Percentiles rank a stretch among this genome's conserved stretches.
Conservation (phyloP, 1,140 invertebrate genomes). For the Callitettix versicolor region DNA sequence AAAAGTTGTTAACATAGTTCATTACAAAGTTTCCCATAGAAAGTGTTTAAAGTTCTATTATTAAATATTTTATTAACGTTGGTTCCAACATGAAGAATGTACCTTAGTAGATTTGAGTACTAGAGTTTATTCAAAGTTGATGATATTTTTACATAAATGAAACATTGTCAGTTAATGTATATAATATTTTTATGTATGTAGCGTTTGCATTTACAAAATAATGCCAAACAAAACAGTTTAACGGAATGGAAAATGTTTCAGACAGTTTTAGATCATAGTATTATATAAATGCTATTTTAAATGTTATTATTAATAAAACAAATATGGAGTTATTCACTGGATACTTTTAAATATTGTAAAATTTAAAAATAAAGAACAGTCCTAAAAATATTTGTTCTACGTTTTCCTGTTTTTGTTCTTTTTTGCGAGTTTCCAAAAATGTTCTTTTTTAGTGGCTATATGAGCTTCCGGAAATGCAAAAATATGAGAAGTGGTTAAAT, state of each 20-base stretch:
- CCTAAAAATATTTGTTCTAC: conserved; percentile 9
- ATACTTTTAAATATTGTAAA: conserved; percentile 18
- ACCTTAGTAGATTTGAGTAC: conserved; percentile 13
- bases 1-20: conserved; percentile 1
- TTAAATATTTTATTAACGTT: conserved; percentile 12
- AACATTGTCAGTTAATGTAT: conserved; percentile 9
- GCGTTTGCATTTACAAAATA: conserved; percentile 15
- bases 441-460: too few relatives aligned
- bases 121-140: conserved; percentile 16
- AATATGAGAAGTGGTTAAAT: too few relatives aligned
- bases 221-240: background rate
- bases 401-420: conserved; percentile 1
- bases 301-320: conserved; percentile 15
- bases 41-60: conserved; percentile 12
- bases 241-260: conserved; percentile 1
- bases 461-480: too few relatives aligned
- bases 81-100: conserved; percentile 11
- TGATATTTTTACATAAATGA: conserved; percentile 14
- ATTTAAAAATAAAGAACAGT: conserved; percentile 8
- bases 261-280: conserved; percentile 13
- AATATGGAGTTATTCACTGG: conserved; percentile 18
- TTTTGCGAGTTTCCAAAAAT: too few relatives aligned
- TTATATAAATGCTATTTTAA: conserved; percentile 19
- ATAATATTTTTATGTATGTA: conserved; percentile 19
- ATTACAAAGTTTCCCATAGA: background rate